Evolutionary conservation across 2,113 vertebrate genomes (phyloP), one percentile per base, ranked within the genome.

Genomic region (Vanacampus margaritifer): DNA sequence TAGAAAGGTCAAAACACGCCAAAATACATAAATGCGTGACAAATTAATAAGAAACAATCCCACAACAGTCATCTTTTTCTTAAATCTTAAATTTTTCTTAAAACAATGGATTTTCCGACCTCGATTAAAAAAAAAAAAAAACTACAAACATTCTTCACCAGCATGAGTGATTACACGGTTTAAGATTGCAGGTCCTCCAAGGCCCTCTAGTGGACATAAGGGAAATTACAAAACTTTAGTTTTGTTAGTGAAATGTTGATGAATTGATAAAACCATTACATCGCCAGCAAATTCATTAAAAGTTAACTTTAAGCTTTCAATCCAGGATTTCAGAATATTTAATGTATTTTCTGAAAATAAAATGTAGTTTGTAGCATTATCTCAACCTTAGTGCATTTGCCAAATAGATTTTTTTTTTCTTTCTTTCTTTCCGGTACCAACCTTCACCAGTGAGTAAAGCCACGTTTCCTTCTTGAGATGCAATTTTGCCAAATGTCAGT

Each of bases 121-220:
- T 10, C 23, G 2, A 51, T 23, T 12, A 23, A 23, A 51, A 23
- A 23, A 3, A n/a, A 51, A 23, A 3, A 23, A 51, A 2, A n/a
- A n/a, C n/a, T n/a, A n/a, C n/a, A n/a, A n/a, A n/a, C n/a, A n/a
- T n/a, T 46, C 17, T 6, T 2, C 48, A 51, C 48, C 7, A 36
- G 28, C 16, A 6, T 17, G 14, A 43, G 19, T 21, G 12, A 57
- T 2, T 12, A 7, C 16, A 26, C 48, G 68, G 12, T 24, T 3
- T 13, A 39, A 24, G 24, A 6, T 53, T 71, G 17, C 62, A 65
- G 64, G 61, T 78, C 73, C 68, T 86, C 64, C 80, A 73, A 23
- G 28, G 80, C 82, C 82, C 84, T 80, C 85, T 81, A 37, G 79
- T 82, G 87, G 85, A 70, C 14, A 65, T 16, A 0, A 36, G 14